Evolutionary conservation across 2,113 vertebrate species (phyloP), one percentile per base, ranked within the genome.

Genomic region (Anhinga anhinga): DNA sequence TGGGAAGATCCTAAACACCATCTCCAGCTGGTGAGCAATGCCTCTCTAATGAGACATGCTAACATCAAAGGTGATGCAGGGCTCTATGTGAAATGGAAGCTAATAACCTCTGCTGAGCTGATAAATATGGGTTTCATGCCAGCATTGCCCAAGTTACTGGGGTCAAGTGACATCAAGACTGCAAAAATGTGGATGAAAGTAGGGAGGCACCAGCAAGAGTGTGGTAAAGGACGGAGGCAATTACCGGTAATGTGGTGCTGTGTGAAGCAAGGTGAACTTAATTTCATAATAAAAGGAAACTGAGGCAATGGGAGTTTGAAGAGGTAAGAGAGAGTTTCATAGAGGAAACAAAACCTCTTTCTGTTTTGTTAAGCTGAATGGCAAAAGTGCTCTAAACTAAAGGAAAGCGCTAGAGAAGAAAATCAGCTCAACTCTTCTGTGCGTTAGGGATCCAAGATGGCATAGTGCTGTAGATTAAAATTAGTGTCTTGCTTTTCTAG

Each of bases 11-110:
- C 55, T 52, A n/a, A 74, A 13, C 47, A 42, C 34, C 34, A 47
- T 59, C 40, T 72, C 49, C 78, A 87, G 82, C 70, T 87, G 81
- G 56, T 82, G 87, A 95, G 78, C 84, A 89, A 80, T 93, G 74
- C 82, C 82, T 91, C 58, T 89, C 70, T 96, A 94, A 96, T 78
- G 94, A 96, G 86, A 90, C 52, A 71, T 4, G 44, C 56, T 47
- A 84, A 79, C 76, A 89, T 76, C 77, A 94, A 76, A 95, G 93
- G 52, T 95, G 81, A 47, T 55, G 52, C 67, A 65, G 82, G 45
- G 34, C 73, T 95, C 47, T 40, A 14, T 71, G 67, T 81, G 84
- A 93, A 81, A 93, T 42, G 71, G 71, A 78, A 95, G 50, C 49
- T 58, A 94, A 91, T 79, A 84, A 95, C 73, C 62, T 84, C 77